Percentiles rank a stretch among this genome's conserved stretches.
Evolutionary conservation across 2,113 vertebrate genomes (phyloP).

Genomic region (Perca flavescens): DNA sequence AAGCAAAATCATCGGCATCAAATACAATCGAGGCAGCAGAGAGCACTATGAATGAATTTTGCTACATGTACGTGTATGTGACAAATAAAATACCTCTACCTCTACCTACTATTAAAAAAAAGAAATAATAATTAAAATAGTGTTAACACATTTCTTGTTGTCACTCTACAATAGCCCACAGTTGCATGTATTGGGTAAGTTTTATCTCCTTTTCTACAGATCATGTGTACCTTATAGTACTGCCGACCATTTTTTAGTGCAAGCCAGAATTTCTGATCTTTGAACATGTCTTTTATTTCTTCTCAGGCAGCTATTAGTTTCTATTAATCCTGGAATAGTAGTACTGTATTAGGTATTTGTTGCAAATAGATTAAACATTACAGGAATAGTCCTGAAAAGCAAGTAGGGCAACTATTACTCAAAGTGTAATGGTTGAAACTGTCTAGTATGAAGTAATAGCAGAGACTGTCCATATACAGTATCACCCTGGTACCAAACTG

Average conservation of each 20-base stretch:
- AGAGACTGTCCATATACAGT: constrained; percentile 40
- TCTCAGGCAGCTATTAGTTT: neutral
- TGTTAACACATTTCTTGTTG: too few species aligned
- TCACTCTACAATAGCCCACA: too few species aligned
- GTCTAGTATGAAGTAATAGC: constrained; percentile 58
- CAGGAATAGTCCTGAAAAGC: constrained; percentile 2
- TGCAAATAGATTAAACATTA: constrained; percentile 8
- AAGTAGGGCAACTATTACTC: constrained; percentile 43
- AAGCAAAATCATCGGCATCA: neutral
- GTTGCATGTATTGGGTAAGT: neutral
- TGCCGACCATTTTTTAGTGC: neutral
- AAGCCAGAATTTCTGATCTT: neutral
- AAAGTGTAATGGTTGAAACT: constrained; percentile 54
- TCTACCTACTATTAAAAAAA: too few species aligned
- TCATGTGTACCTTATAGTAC: neutral
- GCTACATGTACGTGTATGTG: too few species aligned
- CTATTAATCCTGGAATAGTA: neutral
- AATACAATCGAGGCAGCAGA: neutral
- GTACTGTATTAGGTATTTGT: constrained; percentile 10
- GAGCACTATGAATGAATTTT: too few species aligned
- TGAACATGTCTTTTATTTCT: neutral
- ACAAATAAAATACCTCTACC: too few species aligned
- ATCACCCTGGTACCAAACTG: constrained; percentile 61
- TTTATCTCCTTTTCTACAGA: neutral
- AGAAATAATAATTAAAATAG: too few species aligned